These are phyloP conservation scores for Sylvia atricapilla DNA, from an alignment of 2,113 vertebrate species.

Conservation along the genomic window DNA sequence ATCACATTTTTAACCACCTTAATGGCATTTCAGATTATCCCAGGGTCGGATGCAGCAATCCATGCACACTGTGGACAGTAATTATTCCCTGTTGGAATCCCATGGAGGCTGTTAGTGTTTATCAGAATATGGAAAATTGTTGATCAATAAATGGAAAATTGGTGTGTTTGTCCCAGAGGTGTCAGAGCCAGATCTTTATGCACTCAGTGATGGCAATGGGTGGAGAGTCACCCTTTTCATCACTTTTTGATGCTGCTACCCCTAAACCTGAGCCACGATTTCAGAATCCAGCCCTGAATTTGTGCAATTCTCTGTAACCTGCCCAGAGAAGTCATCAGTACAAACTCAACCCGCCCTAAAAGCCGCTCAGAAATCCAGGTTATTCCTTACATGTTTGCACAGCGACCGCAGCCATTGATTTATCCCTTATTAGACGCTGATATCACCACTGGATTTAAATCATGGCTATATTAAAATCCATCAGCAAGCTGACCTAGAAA, in stretches of 20 bases:
- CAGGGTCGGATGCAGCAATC: not conserved
- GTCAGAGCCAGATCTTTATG: not conserved
- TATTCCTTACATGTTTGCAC: not conserved
- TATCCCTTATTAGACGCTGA: not conserved
- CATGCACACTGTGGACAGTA: not conserved
- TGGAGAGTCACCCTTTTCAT: not conserved
- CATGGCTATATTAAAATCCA: not conserved
- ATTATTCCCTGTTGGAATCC: not conserved
- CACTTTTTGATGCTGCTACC: not conserved
- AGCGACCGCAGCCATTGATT: not conserved
- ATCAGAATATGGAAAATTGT: not conserved
- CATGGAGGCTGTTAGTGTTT: not conserved
- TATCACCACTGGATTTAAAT: not conserved
- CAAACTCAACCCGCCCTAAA: not conserved
- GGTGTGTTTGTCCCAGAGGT: not conserved
- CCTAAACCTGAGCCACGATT: not conserved
- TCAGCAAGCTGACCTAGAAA: constrained; percentile 64
- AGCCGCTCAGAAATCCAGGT: not conserved
- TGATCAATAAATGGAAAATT: not conserved
- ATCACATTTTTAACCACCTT: not conserved
- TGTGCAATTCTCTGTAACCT: not conserved
- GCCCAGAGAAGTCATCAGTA: not conserved
- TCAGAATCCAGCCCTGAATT: not conserved
- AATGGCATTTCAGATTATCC: not conserved
- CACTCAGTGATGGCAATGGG: not conserved